Conservation (phyloP, 2,797 vertebrate species). For the Rhabdophis nuchalis region DNA sequence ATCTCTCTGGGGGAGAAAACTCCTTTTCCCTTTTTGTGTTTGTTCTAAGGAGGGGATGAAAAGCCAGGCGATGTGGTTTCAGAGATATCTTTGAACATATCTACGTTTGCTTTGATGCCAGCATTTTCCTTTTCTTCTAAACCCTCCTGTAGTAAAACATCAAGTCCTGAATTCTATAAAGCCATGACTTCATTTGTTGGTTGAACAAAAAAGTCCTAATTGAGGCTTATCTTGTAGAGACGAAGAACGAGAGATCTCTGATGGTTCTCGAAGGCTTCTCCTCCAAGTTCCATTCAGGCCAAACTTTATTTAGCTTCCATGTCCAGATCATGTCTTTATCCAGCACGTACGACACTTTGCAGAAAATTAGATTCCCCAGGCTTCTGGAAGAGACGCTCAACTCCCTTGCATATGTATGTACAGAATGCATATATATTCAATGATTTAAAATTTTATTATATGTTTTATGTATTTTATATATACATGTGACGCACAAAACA, state of each 20-base stretch:
- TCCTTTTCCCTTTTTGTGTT: too few species aligned
- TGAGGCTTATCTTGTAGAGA: neutral
- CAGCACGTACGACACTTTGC: neutral
- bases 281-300: neutral
- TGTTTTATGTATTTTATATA: neutral
- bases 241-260: neutral
- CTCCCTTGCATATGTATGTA: neutral
- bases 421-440: neutral
- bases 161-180: neutral
- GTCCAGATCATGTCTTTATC: neutral
- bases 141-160: neutral
- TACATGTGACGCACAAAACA: neutral
- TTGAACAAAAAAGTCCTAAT: neutral
- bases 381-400: neutral
- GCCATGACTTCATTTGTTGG: neutral
- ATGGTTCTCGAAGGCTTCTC: neutral
- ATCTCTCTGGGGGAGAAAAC: neutral
- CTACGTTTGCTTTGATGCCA: neutral
- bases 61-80: neutral
- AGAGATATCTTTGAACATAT: neutral
- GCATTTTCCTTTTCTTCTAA: neutral
- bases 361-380: neutral
- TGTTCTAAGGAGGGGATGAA: neutral
- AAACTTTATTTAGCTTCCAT: neutral
- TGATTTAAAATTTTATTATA: neutral